A percentile compares a stretch with the other conserved stretches of the same genome.
These are phyloP conservation scores for Thripadectes ignobilis DNA, from an alignment of 2,797 vertebrate species.

Conservation along the genomic window DNA sequence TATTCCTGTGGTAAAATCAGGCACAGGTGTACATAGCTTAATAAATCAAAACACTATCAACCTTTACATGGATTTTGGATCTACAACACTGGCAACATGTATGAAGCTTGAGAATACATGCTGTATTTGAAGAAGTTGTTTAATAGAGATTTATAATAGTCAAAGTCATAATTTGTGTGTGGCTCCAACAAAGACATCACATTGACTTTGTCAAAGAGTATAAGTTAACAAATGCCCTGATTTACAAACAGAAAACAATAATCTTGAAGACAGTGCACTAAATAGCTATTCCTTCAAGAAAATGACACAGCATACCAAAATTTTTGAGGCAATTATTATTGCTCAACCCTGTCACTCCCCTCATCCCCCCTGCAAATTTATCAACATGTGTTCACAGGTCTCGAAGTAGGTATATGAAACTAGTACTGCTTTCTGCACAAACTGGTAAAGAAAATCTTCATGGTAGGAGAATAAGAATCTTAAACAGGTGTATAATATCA, in stretches of 20 bases:
- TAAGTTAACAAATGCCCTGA: neutral
- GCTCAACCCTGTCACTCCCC: neutral
- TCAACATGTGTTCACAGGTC: neutral
- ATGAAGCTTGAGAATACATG: neutral
- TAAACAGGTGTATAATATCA: neutral
- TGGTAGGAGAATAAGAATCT: neutral
- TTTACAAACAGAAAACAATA: slow-evolving; percentile 9
- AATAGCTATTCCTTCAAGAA: neutral
- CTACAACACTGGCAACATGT: neutral
- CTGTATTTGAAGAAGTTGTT: slow-evolving; percentile 28
- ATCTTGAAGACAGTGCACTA: neutral
- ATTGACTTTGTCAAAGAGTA: neutral
- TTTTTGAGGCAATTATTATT: neutral
- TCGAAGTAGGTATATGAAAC: neutral
- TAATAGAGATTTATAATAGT: neutral
- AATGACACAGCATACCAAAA: neutral
- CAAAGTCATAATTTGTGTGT: neutral
- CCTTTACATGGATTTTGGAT: neutral
- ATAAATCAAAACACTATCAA: neutral
- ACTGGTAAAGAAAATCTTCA: neutral
- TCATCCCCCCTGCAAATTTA: neutral
- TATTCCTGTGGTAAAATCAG: neutral
- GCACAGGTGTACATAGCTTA: neutral
- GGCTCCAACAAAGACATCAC: neutral
- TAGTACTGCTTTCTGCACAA: neutral